Conservation (phyloP, 2,888 invertebrate species). For the Tigriopus californicus region DNA sequence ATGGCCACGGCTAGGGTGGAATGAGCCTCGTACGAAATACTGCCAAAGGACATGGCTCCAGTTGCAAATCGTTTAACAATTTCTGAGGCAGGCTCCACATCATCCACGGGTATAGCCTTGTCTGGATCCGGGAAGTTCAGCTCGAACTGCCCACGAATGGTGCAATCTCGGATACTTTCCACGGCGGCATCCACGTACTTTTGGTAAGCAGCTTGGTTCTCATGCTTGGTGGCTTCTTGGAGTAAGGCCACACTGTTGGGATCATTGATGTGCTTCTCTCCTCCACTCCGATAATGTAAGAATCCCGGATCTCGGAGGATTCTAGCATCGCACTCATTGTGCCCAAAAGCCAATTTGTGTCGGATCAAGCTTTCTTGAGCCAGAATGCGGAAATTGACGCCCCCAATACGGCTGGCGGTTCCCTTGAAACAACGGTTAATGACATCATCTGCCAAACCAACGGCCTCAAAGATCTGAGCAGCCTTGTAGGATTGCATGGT, state of each 20-base stretch:
- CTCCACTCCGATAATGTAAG: slow-evolving; percentile 91
- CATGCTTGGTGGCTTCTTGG: slow-evolving; percentile 66
- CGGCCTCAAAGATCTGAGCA: slow-evolving; percentile 97
- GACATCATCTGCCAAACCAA: slow-evolving; percentile 55
- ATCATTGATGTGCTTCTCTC: slow-evolving; percentile 95
- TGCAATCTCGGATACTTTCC: slow-evolving; percentile 64
- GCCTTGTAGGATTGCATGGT: slow-evolving; percentile 96
- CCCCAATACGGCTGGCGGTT: slow-evolving; percentile 54
- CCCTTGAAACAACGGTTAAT: slow-evolving; percentile 81
- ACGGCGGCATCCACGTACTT: slow-evolving; percentile 65
- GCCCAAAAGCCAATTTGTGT: slow-evolving; percentile 53
- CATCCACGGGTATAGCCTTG: slow-evolving; percentile 35
- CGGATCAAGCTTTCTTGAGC: slow-evolving; percentile 67
- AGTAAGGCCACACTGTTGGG: slow-evolving; percentile 61
- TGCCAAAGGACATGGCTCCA: slow-evolving; percentile 91
- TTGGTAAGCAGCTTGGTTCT: slow-evolving; percentile 63
- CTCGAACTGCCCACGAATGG: slow-evolving; percentile 80
- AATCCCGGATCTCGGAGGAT: slow-evolving; percentile 70
- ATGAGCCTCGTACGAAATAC: slow-evolving; percentile 91
- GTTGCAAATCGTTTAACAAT: slow-evolving; percentile 89
- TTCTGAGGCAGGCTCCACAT: slow-evolving; percentile 79
- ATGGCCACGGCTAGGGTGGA: slow-evolving; percentile 84
- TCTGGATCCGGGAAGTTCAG: slow-evolving; percentile 33
- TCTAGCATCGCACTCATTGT: slow-evolving; percentile 46
- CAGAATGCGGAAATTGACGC: slow-evolving; percentile 71